Base-by-base conservation (phyloP, 1,140 invertebrate genomes). In the Listronotus bonariensis region DNA sequence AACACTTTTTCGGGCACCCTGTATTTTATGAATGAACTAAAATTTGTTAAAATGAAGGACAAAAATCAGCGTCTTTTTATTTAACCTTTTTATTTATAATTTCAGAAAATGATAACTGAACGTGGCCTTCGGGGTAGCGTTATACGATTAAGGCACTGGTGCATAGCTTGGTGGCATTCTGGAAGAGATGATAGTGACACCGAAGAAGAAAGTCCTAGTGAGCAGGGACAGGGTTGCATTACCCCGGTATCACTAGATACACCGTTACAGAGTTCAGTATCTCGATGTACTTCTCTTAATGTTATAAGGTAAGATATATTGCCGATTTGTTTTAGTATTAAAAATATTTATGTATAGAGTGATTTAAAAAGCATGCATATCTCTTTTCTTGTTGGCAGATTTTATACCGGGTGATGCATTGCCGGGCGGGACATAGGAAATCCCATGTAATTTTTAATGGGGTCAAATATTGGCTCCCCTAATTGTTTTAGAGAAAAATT, bases 161-260 rank as follows among this genome's bases (percentile, higher is more conserved):
- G 90, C 77, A 84, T 92, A 34, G 89, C 89, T 67, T 92, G 90
- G 90, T 92, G 90, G 89, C 89, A 92, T 75, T 91, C 90, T 17
- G 90, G 91, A 0, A 81, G 89, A 31, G 90, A 92, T 46, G 90
- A 92, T 38, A 86, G 89, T 42, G 88, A 90, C 57, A 91, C 90
- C 38, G 87, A 88, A 52, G 86, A 91, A 62, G 87, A 86, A 41
- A 80, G 82, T 26, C 85, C 85, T 1, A 84, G 84, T 32, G 80
- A 88, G 81, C 79, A 91, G 82, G 83, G 87, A 66, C 85, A 86
- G 72, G 88, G 87, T 7, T 90, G 87, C 77, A 89, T 89, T 51
- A 95, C 92, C 34, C 92, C 92, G 8, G 86, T 92, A 18, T 93
- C 91, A 8, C 86, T 89, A 18, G 93, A 95, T 76, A 95, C 92